phyloP scores from a whole-genome alignment of 2,113 vertebrate species.

The Mormyrus iriodes region DNA sequence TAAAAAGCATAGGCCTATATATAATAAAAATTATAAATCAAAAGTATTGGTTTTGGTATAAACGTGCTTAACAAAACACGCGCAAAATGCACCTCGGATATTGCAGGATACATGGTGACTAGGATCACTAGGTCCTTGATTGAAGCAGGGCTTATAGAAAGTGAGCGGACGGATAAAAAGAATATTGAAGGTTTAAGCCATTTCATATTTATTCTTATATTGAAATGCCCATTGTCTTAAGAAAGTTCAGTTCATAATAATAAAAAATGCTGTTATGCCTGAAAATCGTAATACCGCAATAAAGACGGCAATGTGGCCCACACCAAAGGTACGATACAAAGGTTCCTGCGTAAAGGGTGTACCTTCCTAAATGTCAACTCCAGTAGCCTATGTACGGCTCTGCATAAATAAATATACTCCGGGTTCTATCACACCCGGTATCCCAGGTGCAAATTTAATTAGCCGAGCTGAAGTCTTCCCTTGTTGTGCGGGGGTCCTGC shows the following conservation, averaged over 20 bases:
- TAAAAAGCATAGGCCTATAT: not conserved
- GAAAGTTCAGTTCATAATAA: slow-evolving; percentile 10
- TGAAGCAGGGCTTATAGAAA: not conserved
- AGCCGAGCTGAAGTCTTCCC: slow-evolving; percentile 77
- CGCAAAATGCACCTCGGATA: not conserved
- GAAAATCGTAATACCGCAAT: slow-evolving; percentile 22
- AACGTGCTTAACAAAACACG: not conserved
- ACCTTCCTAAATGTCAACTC: slow-evolving; percentile 14
- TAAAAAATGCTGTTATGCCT: not conserved
- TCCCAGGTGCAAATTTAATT: slow-evolving; percentile 95
- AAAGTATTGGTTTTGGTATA: not conserved
- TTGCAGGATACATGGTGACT: not conserved
- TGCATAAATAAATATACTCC: slow-evolving; percentile 63
- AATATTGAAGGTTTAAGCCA: not conserved
- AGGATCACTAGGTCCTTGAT: not conserved
- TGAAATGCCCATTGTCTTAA: not conserved
- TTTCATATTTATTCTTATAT: not conserved
- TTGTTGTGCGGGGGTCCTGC: slow-evolving; percentile 75
- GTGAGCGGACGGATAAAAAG: not conserved
- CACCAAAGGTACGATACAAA: slow-evolving; percentile 32
- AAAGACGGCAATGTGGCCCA: slow-evolving; percentile 32
- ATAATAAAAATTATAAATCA: not conserved
- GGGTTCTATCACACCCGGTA: slow-evolving; percentile 76
- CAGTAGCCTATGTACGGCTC: slow-evolving; percentile 35
- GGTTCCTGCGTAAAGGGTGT: not conserved